Conservation (phyloP, 1,140 invertebrate genomes). For the Drosophila miranda region DNA sequence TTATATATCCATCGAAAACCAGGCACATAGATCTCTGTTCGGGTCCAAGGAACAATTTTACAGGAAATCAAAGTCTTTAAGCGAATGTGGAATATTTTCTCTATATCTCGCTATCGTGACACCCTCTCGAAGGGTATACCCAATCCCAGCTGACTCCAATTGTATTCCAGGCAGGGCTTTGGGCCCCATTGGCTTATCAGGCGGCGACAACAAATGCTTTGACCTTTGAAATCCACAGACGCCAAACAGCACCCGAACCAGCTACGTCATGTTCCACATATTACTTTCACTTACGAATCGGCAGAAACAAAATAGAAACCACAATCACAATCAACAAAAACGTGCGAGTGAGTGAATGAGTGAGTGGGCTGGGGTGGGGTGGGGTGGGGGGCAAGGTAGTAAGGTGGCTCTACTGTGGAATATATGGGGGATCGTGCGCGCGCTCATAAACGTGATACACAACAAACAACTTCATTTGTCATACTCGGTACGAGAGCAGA, state of each 20-base stretch:
- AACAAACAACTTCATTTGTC: conserved; percentile 69
- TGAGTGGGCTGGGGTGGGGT: conserved; percentile 3
- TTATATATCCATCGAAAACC: too few species aligned
- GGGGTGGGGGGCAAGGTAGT: not conserved
- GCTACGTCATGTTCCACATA: conserved; percentile 39
- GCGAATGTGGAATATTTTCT: too few species aligned
- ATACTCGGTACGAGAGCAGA: conserved; percentile 11
- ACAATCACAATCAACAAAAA: conserved; percentile 51
- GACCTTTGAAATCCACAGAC: conserved; percentile 46
- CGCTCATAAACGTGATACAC: conserved; percentile 71
- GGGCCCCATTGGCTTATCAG: conserved; percentile 24
- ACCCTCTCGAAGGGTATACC: too few species aligned
- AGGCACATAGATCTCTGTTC: too few species aligned
- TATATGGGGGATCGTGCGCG: conserved; percentile 42
- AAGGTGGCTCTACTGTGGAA: not conserved
- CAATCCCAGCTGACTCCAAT: not conserved
- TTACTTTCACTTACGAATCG: conserved; percentile 72
- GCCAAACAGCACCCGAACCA: conserved; percentile 18
- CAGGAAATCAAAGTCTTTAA: too few species aligned
- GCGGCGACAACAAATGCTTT: conserved; percentile 28
- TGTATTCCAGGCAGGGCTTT: conserved; percentile 31
- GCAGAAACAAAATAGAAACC: conserved; percentile 75
- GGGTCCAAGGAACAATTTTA: too few species aligned
- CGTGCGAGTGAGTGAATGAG: conserved; percentile 35
- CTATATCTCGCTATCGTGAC: too few species aligned